These are phyloP conservation scores for Strix aluco DNA, from an alignment of 2,113 vertebrate genomes.

Conservation along the genomic window DNA sequence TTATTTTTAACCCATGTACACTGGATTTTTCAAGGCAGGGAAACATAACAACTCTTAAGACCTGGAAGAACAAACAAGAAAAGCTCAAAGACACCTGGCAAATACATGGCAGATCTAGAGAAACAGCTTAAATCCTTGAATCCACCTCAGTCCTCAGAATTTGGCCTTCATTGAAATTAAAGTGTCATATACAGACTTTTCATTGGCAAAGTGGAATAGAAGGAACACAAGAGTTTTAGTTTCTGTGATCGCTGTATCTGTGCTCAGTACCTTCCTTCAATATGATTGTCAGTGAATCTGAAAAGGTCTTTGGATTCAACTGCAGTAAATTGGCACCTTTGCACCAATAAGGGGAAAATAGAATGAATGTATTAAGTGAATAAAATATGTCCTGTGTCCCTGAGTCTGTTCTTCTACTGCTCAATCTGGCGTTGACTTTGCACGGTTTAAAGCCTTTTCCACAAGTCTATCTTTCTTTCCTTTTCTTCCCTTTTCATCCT, in stretches of 20 bases:
- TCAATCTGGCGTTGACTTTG: not conserved
- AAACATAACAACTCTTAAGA: not conserved
- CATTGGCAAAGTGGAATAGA: not conserved
- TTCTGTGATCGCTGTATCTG: not conserved
- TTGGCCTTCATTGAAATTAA: not conserved
- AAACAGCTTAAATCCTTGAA: not conserved
- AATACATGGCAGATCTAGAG: not conserved
- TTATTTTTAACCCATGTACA: not conserved
- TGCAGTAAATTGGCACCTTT: not conserved
- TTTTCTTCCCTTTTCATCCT: not conserved
- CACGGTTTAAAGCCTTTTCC: not conserved
- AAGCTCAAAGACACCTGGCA: not conserved
- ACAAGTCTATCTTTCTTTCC: not conserved
- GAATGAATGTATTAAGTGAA: not conserved
- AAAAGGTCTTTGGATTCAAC: not conserved
- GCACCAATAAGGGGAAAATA: not conserved
- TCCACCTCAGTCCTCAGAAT: not conserved
- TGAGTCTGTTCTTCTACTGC: not conserved
- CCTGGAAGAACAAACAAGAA: conserved; percentile 30
- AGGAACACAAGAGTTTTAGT: not conserved
- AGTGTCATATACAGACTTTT: conserved; percentile 8
- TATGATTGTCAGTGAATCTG: not conserved
- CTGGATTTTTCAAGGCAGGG: not conserved
- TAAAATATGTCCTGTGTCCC: not conserved
- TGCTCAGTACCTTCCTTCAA: not conserved